Evolutionary conservation across 2,797 vertebrate genomes (phyloP).

Genomic region (Epinephelus awoara): DNA sequence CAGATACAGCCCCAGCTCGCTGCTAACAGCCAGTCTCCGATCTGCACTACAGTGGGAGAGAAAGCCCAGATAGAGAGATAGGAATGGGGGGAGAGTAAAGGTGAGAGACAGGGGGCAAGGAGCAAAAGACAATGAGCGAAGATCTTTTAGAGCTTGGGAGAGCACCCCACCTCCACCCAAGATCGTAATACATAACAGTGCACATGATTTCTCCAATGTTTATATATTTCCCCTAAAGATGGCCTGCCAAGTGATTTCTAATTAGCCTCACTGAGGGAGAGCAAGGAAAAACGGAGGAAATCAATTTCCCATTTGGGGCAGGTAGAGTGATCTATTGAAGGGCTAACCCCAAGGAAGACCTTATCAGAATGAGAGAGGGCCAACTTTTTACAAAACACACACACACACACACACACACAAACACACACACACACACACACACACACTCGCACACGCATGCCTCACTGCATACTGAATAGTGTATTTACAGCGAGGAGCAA

Average conservation of each 20-base stretch:
- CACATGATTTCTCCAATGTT: slow-evolving; percentile 41
- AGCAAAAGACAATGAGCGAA: slow-evolving; percentile 31
- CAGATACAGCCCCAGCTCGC: slow-evolving; percentile 59
- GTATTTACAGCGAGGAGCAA: slow-evolving; percentile 54
- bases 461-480: slow-evolving; percentile 58
- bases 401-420: not conserved
- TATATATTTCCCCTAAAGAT: slow-evolving; percentile 52
- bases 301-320: slow-evolving; percentile 81
- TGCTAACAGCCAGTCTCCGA: slow-evolving; percentile 62
- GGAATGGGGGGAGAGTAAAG: slow-evolving; percentile 9
- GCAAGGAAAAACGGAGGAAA: slow-evolving; percentile 69
- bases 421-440: slow-evolving; percentile 12
- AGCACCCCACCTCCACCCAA: not conserved
- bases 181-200: slow-evolving; percentile 30
- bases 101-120: slow-evolving; percentile 25
- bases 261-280: slow-evolving; percentile 72
- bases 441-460: not conserved
- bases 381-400: slow-evolving; percentile 54
- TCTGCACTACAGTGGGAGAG: slow-evolving; percentile 50
- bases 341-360: slow-evolving; percentile 67
- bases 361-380: slow-evolving; percentile 62
- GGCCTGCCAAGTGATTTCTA: slow-evolving; percentile 70
- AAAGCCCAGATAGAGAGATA: slow-evolving; percentile 24
- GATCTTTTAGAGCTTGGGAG: slow-evolving; percentile 11
- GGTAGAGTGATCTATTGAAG: slow-evolving; percentile 77